These are phyloP conservation scores for Brachionus sp. DNA, from an alignment of 1,140 invertebrate species.

Conservation along the genomic window DNA sequence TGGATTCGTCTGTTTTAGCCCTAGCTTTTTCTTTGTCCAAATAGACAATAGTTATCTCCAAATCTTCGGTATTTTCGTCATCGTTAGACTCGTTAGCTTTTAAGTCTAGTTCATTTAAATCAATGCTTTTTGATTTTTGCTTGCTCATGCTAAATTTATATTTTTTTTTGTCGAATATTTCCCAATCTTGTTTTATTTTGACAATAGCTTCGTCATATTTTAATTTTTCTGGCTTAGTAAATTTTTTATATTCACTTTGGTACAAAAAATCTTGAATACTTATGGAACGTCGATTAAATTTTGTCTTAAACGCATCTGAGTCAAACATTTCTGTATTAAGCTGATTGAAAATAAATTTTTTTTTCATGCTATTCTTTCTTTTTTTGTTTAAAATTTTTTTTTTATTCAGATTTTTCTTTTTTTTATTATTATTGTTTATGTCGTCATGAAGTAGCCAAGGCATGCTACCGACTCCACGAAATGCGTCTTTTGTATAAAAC, in stretches of 20 bases:
- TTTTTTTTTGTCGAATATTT: not conserved
- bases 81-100: not conserved
- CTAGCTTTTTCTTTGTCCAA: slow-evolving; percentile 15
- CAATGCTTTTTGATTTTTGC: slow-evolving; percentile 10
- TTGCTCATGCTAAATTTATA: not conserved
- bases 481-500: slow-evolving; percentile 21
- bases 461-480: slow-evolving; percentile 7
- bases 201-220: not conserved
- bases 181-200: not conserved
- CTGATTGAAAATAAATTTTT: not conserved
- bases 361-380: not conserved
- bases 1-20: not conserved
- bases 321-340: not conserved
- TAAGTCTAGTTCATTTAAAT: not conserved
- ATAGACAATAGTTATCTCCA: slow-evolving; percentile 31
- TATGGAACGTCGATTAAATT: slow-evolving; percentile 1
- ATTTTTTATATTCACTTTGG: not conserved
- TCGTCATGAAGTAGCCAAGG: slow-evolving; percentile 12
- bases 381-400: slow-evolving; percentile 13
- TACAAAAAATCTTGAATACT: not conserved
- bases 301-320: not conserved
- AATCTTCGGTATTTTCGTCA: not conserved
- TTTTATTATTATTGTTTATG: slow-evolving; percentile 35
- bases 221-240: too few relatives aligned
- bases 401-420: slow-evolving; percentile 35